Evolutionary conservation across 2,888 invertebrate genomes (phyloP).

Genomic region (Thereva nobilitata): DNA sequence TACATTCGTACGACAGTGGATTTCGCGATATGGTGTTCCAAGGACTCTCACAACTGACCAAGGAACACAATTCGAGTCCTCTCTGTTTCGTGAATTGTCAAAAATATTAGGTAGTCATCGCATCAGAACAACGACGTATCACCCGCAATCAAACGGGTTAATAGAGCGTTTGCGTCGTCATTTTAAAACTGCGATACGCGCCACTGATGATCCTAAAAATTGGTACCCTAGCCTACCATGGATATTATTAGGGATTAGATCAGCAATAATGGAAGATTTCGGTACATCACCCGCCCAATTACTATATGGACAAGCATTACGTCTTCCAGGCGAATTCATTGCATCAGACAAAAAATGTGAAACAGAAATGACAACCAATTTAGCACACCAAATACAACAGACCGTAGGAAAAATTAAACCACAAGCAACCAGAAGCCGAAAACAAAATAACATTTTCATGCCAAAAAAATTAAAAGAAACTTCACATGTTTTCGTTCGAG

Average conservation of each 20-base stretch:
- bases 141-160: neutral
- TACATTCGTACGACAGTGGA: neutral
- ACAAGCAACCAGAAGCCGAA: no score
- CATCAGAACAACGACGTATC: constrained; percentile 1
- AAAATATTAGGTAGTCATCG: neutral
- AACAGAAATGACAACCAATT: no score
- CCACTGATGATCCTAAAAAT: constrained; percentile 10
- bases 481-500: no score
- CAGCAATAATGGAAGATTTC: neutral
- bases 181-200: neutral
- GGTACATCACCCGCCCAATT: constrained; percentile 41
- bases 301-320: no score
- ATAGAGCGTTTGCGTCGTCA: neutral
- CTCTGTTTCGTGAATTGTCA: neutral
- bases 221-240: neutral
- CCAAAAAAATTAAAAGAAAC: no score
- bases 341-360: no score
- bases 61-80: constrained; percentile 3
- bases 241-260: neutral
- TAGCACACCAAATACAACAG: no score
- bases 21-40: neutral
- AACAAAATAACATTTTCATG: no score
- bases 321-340: no score
- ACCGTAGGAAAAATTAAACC: no score
- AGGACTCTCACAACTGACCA: neutral